These are phyloP conservation scores for Brevimyrus niger DNA, from an alignment of 2,113 vertebrate genomes.

Conservation along the genomic window DNA sequence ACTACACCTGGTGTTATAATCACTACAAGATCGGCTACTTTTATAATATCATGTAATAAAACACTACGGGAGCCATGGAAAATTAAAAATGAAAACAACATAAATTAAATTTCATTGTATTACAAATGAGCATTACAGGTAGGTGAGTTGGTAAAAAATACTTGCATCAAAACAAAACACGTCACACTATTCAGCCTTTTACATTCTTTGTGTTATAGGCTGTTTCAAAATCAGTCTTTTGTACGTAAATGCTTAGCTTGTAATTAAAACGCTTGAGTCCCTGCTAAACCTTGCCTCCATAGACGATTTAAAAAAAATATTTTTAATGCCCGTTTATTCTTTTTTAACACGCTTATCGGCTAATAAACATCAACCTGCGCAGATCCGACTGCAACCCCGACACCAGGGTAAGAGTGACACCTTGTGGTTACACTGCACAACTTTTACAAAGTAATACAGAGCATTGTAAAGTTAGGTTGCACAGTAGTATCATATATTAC, in stretches of 20 bases:
- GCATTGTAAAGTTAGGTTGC: neutral
- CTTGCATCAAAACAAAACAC: neutral
- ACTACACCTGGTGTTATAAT: neutral
- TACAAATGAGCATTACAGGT: neutral
- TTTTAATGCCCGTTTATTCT: neutral
- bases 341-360: neutral
- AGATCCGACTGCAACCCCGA: neutral
- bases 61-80: neutral
- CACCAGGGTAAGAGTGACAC: neutral
- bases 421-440: neutral
- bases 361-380: neutral
- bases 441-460: neutral
- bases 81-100: neutral
- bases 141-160: neutral
- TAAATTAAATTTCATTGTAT: neutral
- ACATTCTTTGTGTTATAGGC: neutral
- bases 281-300: neutral
- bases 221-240: neutral
- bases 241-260: neutral
- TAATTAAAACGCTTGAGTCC: neutral
- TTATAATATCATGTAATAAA: neutral
- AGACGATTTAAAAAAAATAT: neutral
- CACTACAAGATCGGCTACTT: neutral
- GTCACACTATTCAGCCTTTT: neutral
- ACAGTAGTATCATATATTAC: neutral